These are phyloP conservation scores for Eptatretus burgeri DNA, from an alignment of 2,113 vertebrate genomes.

Conservation along the genomic window DNA sequence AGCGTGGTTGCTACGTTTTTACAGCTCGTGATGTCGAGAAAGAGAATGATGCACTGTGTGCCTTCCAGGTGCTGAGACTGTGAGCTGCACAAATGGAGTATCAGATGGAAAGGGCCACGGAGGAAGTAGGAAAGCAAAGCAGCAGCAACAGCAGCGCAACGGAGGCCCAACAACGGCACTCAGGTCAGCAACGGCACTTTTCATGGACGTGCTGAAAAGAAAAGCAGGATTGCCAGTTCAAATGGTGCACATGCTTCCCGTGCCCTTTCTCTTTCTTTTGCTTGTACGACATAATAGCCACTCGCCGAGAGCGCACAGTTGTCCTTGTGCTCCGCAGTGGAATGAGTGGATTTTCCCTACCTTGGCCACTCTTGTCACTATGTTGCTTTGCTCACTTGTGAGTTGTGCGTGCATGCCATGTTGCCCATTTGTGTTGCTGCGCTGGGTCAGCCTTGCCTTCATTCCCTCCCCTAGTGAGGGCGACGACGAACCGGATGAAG, in stretches of 20 bases:
- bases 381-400: neutral
- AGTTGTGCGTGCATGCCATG: neutral
- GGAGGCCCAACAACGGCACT: too few relatives aligned
- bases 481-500: neutral
- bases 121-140: slow-evolving; percentile 11
- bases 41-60: slow-evolving; percentile 8
- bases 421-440: neutral
- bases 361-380: neutral
- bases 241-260: slow-evolving; percentile 8
- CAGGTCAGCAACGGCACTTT: too few relatives aligned
- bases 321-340: too few relatives aligned
- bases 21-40: neutral
- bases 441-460: neutral
- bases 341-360: neutral
- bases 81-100: slow-evolving; percentile 79
- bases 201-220: too few relatives aligned
- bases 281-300: neutral
- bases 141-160: too few relatives aligned
- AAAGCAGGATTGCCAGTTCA: slow-evolving; percentile 84
- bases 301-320: too few relatives aligned
- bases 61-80: slow-evolving; percentile 54
- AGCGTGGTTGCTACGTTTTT: too few relatives aligned
- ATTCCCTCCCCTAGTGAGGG: neutral
- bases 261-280: slow-evolving; percentile 7
- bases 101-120: slow-evolving; percentile 49